Evolutionary conservation across 30 jellyfish, hydroid and myxozoan species (phyloP).

Genomic region (Hydractinia symbiolongicarpus): DNA sequence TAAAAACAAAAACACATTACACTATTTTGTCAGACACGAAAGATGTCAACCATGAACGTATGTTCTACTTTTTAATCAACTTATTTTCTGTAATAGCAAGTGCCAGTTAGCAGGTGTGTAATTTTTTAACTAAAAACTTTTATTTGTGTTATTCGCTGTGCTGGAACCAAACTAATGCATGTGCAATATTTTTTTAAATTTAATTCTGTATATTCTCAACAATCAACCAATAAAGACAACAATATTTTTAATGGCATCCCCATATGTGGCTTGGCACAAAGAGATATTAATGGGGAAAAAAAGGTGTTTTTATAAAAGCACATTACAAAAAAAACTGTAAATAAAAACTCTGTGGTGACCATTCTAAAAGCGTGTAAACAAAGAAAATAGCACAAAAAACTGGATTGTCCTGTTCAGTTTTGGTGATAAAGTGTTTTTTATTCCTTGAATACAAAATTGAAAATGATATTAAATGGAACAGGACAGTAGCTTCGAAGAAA

Average conservation of each 20-base stretch:
- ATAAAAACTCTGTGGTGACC: neutral
- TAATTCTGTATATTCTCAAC: no score
- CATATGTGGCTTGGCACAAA: neutral
- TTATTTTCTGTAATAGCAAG: no score
- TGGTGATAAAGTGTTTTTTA: neutral
- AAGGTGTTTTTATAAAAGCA: neutral
- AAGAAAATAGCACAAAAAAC: neutral
- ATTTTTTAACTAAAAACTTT: no score
- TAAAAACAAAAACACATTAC: no score
- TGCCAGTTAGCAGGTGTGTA: no score
- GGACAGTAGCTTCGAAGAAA: slow-evolving; percentile 2
- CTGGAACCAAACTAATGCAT: no score
- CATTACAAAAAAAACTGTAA: neutral
- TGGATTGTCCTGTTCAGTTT: neutral
- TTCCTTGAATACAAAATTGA: neutral
- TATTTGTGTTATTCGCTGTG: no score
- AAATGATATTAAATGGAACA: neutral
- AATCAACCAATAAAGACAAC: neutral
- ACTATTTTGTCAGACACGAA: no score
- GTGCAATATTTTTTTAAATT: no score
- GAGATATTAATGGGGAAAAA: neutral
- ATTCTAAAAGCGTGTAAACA: neutral
- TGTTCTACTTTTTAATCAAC: no score
- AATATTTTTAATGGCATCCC: neutral
- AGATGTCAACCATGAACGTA: no score